phyloP scores from a whole-genome alignment of 2,888 invertebrate genomes.

The Drosophila ustulata region DNA sequence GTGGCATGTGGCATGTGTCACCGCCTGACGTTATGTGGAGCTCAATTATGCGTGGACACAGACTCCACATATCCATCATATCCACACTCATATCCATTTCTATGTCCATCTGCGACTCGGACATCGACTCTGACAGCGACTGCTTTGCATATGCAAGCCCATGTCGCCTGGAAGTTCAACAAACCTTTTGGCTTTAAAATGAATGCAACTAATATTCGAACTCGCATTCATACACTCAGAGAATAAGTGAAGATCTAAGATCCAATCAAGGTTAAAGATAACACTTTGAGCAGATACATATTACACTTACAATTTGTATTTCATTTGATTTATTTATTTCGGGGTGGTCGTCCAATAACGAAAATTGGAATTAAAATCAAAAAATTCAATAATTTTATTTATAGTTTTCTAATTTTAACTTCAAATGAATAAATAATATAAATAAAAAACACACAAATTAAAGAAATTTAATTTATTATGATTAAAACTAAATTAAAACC shows the following conservation, averaged over 20 bases:
- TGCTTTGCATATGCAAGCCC: constrained; percentile 37
- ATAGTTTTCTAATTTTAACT: too few relatives aligned
- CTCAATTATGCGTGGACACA: constrained; percentile 75
- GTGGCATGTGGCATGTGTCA: constrained; percentile 45
- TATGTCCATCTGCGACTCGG: constrained; percentile 1
- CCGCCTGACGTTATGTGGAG: constrained; percentile 52
- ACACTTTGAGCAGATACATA: too few relatives aligned
- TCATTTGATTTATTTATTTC: too few relatives aligned
- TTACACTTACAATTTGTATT: too few relatives aligned
- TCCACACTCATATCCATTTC: constrained; percentile 15
- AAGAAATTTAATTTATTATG: too few relatives aligned
- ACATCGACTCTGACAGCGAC: not conserved
- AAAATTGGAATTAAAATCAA: too few relatives aligned
- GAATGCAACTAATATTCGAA: constrained; percentile 58
- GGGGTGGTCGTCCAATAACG: too few relatives aligned
- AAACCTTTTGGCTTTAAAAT: constrained; percentile 60
- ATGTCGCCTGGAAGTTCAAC: constrained; percentile 54
- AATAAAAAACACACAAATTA: too few relatives aligned
- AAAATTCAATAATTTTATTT: too few relatives aligned
- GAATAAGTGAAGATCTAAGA: not conserved
- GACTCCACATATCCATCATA: not conserved
- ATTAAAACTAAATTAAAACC: too few relatives aligned
- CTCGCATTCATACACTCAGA: not conserved
- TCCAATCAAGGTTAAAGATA: too few relatives aligned
- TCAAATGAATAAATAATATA: too few relatives aligned